A percentile compares a stretch with the other conserved stretches of the same genome.
Conservation (phyloP, 2,888 invertebrate genomes). For the Drosophila peninsularis region DNA sequence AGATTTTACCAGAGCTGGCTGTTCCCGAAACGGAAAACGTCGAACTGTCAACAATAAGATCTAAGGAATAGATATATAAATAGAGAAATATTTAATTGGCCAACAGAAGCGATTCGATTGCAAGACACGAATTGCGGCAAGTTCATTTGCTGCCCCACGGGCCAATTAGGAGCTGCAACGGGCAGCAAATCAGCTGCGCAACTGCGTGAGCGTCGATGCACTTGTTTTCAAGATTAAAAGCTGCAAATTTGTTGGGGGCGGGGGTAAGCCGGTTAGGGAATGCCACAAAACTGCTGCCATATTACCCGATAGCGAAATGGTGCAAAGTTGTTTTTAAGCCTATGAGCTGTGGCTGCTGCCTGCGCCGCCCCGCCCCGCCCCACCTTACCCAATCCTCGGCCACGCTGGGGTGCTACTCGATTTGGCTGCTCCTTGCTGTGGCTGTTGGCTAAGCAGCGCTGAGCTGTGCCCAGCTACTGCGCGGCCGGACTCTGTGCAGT, state of each 20-base stretch:
- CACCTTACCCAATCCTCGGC: not conserved
- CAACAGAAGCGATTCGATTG: not conserved
- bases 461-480: conserved; percentile 24
- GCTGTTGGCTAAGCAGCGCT: conserved; percentile 49
- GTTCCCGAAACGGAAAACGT: no score
- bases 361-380: no score
- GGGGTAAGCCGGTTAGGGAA: conserved; percentile 61
- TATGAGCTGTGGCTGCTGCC: conserved; percentile 48
- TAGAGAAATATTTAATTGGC: no score
- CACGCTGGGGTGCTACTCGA: not conserved
- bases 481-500: conserved; percentile 20
- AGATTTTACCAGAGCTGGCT: no score
- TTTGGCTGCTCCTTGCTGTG: conserved; percentile 38
- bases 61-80: no score
- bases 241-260: conserved; percentile 15
- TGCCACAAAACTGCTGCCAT: conserved; percentile 50
- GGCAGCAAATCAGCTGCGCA: conserved; percentile 59
- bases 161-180: conserved; percentile 10
- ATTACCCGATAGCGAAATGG: conserved; percentile 36
- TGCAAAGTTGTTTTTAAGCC: conserved; percentile 72
- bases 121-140: not conserved
- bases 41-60: no score
- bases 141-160: not conserved
- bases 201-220: conserved; percentile 60
- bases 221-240: conserved; percentile 74